phyloP scores from a whole-genome alignment of 2,888 invertebrate genomes.

The Esperia sulphurella region DNA sequence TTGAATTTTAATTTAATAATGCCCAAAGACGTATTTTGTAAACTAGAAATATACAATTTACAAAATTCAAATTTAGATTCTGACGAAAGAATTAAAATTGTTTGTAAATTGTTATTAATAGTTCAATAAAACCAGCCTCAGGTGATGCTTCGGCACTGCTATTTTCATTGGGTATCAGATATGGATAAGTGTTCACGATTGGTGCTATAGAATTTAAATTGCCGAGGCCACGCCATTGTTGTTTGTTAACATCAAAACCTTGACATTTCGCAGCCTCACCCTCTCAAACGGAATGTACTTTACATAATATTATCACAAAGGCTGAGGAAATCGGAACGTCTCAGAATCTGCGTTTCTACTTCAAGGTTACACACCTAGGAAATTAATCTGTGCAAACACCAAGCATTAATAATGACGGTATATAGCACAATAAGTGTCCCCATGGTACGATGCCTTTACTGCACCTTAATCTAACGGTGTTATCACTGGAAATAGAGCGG shows the following conservation, averaged over 20 bases:
- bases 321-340: conserved; percentile 55
- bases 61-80: background rate
- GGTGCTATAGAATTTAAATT: conserved; percentile 3
- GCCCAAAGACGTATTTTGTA: background rate
- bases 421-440: background rate
- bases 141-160: conserved; percentile 19
- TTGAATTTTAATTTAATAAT: background rate
- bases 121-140: conserved; percentile 6
- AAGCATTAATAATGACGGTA: background rate
- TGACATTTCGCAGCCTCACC: conserved; percentile 18
- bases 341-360: conserved; percentile 15
- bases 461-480: background rate
- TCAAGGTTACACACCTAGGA: no score
- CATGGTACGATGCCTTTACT: background rate
- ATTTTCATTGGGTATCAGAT: conserved; percentile 10
- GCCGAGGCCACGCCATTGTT: conserved; percentile 12
- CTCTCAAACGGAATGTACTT: conserved; percentile 65
- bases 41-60: background rate
- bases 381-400: background rate
- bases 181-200: conserved; percentile 14
- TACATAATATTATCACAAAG: conserved; percentile 71
- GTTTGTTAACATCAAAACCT: conserved; percentile 10
- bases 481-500: conserved; percentile 22
- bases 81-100: no score
- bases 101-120: background rate